Conservation (phyloP, 2,888 invertebrate species). For the Podotricha telesiphe region DNA sequence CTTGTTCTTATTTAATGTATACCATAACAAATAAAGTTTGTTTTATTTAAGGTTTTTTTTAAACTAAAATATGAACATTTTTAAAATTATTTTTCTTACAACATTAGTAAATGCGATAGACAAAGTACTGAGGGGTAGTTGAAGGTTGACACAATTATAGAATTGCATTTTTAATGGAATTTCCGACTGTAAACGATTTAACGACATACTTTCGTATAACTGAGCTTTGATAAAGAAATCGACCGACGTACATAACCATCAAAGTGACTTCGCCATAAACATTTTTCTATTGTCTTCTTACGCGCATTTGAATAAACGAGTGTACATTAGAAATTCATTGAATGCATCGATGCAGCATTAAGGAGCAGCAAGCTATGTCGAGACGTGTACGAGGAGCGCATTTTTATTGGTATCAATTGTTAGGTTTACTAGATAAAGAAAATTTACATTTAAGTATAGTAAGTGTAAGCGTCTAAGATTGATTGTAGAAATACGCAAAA, state of each 20-base stretch:
- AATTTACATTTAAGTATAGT: neutral
- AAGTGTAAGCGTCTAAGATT: neutral
- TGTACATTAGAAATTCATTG: constrained; percentile 70
- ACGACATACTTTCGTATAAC: neutral
- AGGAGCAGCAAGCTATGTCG: constrained; percentile 21
- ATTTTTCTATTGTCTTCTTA: constrained; percentile 41
- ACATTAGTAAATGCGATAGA: neutral
- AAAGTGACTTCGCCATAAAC: constrained; percentile 24
- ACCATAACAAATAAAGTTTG: neutral
- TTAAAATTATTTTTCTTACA: neutral
- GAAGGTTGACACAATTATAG: constrained; percentile 11
- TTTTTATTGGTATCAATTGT: constrained; percentile 73
- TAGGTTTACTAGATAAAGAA: constrained; percentile 28
- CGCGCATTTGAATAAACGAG: constrained; percentile 56
- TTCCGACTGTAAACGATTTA: constrained; percentile 6
- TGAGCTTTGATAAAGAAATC: constrained; percentile 20
- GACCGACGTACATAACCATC: constrained; percentile 19
- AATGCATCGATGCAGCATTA: constrained; percentile 57
- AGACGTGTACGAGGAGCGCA: constrained; percentile 65
- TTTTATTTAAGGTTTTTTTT: neutral
- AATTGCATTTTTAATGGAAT: constrained; percentile 5
- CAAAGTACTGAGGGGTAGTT: neutral
- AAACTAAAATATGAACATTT: neutral
- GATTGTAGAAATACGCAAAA: neutral
- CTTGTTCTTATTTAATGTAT: constrained; percentile 12